Evolutionary conservation across 2,797 vertebrate genomes (phyloP), one percentile per base, ranked within the genome.

Genomic region (Urophycis tenuis): DNA sequence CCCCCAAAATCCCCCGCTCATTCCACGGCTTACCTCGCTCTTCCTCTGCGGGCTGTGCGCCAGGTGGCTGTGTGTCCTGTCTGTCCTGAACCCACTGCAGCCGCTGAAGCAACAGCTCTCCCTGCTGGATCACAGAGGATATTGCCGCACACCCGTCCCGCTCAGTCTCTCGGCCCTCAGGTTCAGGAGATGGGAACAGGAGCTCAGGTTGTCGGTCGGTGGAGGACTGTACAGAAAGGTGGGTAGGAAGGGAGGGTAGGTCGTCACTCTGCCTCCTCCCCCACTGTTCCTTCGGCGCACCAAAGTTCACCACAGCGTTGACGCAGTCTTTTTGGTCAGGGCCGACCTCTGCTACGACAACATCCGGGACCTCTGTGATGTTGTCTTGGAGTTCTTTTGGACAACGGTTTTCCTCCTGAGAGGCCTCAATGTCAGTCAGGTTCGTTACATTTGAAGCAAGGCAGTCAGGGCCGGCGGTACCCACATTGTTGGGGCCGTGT

Each of bases 101-200:
- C 30, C 87, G 89, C 33, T 92, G 88, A 71, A 92, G 90, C 79
- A 93, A 83, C 60, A 89, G 75, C 87, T 91, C 87, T 49, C 92
- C 91, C 83, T 92, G 91, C 41, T 89, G 88, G 77, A 90, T 82
- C 2, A 88, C 85, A 5, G 70, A 83, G 2, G 83, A 31, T 80
- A 88, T 85, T 78, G 35, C 87, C 78, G 0, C 19, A 64, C 22
- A 80, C 60, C 25, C 77, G 5, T 84, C 78, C 32, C 45, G 39
- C 32, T 75, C 67, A 36, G 33, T 11, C n/a, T 31, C 14, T 19
- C 71, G 72, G n/a, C 67, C 72, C 33, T 34, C 73, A 64, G 71
- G 74, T 1, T 49, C 71, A 1, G 73, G 39, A 4, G 79, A 29
- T 10, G 32, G 33, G 30, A 74, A 70, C 10, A 10, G 30, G 70